A percentile compares a stretch with the other conserved stretches of the same genome.
These are phyloP conservation scores for Bursaphelenchus mucronatus DNA, from an alignment of 1,140 invertebrate species.

Conservation along the genomic window DNA sequence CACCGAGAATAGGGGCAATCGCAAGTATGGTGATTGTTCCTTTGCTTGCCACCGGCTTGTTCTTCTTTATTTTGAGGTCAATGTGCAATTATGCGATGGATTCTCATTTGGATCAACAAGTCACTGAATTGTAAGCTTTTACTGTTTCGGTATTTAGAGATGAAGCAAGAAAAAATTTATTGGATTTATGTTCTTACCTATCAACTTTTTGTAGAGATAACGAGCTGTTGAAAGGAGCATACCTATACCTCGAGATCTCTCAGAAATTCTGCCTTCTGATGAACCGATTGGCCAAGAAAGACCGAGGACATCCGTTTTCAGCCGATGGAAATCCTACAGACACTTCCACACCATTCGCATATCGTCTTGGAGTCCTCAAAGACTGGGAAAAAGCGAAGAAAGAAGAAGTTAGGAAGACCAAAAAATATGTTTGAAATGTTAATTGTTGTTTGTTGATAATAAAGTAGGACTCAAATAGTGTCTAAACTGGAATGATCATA, in stretches of 20 bases:
- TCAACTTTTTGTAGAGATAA: background rate
- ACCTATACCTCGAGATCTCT: background rate
- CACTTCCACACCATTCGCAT: background rate
- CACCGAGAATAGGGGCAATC: no score
- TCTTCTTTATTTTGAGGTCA: slow-evolving; percentile 2
- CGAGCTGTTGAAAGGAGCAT: background rate
- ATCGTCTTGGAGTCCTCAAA: slow-evolving; percentile 4
- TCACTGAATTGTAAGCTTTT: slow-evolving; percentile 3
- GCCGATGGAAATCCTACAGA: slow-evolving; percentile 14
- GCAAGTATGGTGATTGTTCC: no score
- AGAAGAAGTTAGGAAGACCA: slow-evolving; percentile 3
- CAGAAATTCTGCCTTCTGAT: slow-evolving; percentile 13
- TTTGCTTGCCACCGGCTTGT: background rate
- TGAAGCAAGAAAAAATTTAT: background rate
- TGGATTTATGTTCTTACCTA: background rate
- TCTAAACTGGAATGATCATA: background rate
- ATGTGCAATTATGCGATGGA: background rate
- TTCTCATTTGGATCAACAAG: slow-evolving; percentile 16
- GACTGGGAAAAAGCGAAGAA: background rate
- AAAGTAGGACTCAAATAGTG: background rate
- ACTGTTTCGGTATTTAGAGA: background rate
- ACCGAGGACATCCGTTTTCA: slow-evolving; percentile 14
- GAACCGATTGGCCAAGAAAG: slow-evolving; percentile 2
- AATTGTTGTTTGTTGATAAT: slow-evolving; percentile 10
- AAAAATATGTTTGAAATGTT: slow-evolving; percentile 10